Evolutionary conservation across 1,140 invertebrate genomes (phyloP).

Genomic region (Cotesia vestalis): DNA sequence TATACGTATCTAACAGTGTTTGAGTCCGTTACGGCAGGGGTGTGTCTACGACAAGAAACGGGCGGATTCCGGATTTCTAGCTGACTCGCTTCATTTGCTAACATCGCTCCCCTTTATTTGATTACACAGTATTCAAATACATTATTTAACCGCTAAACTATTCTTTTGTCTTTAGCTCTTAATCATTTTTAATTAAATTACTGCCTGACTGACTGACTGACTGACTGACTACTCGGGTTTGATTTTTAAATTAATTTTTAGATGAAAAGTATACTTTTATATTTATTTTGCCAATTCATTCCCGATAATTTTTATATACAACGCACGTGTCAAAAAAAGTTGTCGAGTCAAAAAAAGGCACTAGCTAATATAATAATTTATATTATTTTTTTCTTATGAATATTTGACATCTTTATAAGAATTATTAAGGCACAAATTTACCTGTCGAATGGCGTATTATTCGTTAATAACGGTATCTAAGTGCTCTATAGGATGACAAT

Average conservation of each 20-base stretch:
- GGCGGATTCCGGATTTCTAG: constrained; percentile 62
- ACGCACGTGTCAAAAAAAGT: too few relatives aligned
- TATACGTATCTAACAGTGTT: constrained; percentile 42
- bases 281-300: too few relatives aligned
- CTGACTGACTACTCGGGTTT: too few relatives aligned
- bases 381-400: too few relatives aligned
- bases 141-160: constrained; percentile 51
- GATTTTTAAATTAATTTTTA: too few relatives aligned
- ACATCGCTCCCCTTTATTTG: constrained; percentile 66
- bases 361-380: too few relatives aligned
- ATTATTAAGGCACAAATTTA: constrained; percentile 21
- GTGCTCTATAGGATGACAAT: constrained; percentile 18
- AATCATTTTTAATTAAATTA: too few relatives aligned
- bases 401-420: neutral
- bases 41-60: constrained; percentile 67
- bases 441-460: constrained; percentile 18
- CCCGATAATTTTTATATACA: too few relatives aligned
- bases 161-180: neutral
- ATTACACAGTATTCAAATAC: constrained; percentile 65
- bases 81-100: constrained; percentile 61
- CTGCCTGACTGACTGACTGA: too few relatives aligned
- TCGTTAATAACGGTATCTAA: constrained; percentile 30
- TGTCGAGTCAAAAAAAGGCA: too few relatives aligned
- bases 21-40: constrained; percentile 62
- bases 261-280: too few relatives aligned